Evolutionary conservation across 2,797 vertebrate genomes (phyloP).

Genomic region (Vespertilio murinus): DNA sequence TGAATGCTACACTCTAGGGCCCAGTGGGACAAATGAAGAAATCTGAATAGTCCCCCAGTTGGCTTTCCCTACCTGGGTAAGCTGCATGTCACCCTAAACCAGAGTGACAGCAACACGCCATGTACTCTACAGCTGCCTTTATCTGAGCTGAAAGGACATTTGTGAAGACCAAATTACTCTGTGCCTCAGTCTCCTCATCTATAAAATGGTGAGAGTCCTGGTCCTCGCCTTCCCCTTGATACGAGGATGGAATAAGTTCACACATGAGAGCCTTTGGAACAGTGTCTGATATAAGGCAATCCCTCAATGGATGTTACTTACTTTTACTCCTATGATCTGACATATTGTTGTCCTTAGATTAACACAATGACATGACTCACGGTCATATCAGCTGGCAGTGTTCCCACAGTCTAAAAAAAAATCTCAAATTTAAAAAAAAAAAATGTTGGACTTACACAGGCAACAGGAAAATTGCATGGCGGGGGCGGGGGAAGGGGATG

Average conservation of each 20-base stretch:
- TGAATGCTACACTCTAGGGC: neutral
- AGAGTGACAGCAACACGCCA: neutral
- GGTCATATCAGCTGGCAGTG: neutral
- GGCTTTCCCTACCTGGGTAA: neutral
- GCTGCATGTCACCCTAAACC: neutral
- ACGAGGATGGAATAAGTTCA: neutral
- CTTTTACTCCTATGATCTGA: neutral
- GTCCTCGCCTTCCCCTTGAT: neutral
- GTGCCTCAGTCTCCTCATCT: neutral
- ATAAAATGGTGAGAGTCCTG: neutral
- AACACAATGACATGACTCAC: neutral
- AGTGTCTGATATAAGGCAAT: no score
- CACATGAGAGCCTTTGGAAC: neutral
- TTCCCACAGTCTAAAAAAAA: neutral
- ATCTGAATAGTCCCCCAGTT: neutral
- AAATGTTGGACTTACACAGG: neutral
- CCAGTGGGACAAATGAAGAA: neutral
- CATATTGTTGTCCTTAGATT: neutral
- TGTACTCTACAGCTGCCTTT: neutral
- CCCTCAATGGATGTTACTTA: neutral
- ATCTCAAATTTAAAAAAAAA: neutral
- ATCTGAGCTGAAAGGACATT: neutral
- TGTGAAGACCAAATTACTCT: neutral
- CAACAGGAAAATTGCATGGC: neutral
- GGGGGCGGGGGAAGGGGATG: neutral